phyloP scores from a whole-genome alignment of 2,797 vertebrate genomes.

The Tympanoctomys barrerae region DNA sequence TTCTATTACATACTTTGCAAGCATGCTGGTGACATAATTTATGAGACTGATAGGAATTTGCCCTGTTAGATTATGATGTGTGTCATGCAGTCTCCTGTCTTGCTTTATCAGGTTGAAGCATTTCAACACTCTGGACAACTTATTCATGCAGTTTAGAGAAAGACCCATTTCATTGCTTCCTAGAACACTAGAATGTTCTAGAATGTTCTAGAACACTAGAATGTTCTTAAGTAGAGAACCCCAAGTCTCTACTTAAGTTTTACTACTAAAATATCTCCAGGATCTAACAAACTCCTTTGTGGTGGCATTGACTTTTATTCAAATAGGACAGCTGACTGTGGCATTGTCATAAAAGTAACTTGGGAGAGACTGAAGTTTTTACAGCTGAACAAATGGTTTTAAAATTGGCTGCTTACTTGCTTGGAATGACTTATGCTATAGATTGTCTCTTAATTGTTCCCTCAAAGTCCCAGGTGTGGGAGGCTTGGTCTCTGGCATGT shows the following conservation, averaged over 20 bases:
- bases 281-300: background rate
- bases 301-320: background rate
- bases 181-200: background rate
- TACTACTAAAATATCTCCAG: background rate
- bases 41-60: constrained; percentile 43
- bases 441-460: background rate
- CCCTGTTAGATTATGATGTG: constrained; percentile 14
- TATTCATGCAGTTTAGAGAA: constrained; percentile 62
- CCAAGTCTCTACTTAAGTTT: background rate
- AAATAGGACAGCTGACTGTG: background rate
- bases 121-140: background rate
- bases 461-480: background rate
- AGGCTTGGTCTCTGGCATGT: too few relatives aligned
- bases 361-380: background rate
- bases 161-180: background rate
- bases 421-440: background rate
- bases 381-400: background rate
- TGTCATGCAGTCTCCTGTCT: background rate
- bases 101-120: background rate
- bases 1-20: constrained; percentile 51
- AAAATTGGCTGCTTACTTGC: background rate
- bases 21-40: constrained; percentile 45
- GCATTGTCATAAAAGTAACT: background rate
- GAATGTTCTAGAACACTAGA: too few relatives aligned
- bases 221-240: too few relatives aligned